Conservation (phyloP, 1,140 invertebrate species). For the Popillia japonica region DNA sequence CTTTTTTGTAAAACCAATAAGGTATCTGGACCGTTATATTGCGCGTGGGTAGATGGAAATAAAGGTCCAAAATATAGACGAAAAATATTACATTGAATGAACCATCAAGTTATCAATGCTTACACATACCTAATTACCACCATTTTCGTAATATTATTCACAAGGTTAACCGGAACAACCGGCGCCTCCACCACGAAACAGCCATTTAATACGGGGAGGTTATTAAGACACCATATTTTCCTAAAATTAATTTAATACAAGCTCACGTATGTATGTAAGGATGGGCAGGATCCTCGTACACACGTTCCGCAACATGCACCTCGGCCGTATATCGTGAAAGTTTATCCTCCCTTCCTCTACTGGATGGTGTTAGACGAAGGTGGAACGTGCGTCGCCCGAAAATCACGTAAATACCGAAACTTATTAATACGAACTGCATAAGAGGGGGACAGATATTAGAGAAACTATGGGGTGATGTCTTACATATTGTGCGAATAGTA, state of each 20-base stretch:
- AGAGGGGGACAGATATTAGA: slow-evolving; percentile 16
- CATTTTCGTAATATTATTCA: slow-evolving; percentile 11
- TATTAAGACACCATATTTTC: slow-evolving; percentile 31
- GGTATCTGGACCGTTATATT: no score
- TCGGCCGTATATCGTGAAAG: slow-evolving; percentile 13
- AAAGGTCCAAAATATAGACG: no score
- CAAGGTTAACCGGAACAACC: slow-evolving; percentile 13
- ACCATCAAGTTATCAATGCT: no score
- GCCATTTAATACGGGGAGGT: background rate
- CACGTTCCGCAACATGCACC: background rate
- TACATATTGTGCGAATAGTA: slow-evolving; percentile 45
- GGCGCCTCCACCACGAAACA: slow-evolving; percentile 7
- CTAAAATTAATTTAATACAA: slow-evolving; percentile 13
- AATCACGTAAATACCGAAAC: slow-evolving; percentile 32
- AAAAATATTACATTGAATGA: no score
- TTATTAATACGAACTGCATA: slow-evolving; percentile 41
- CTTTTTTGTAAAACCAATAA: no score
- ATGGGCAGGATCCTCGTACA: background rate
- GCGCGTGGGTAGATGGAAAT: no score
- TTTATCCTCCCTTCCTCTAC: background rate
- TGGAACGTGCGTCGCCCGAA: background rate
- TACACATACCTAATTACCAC: background rate
- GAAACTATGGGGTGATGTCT: slow-evolving; percentile 35
- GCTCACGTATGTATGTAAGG: background rate
- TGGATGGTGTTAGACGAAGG: background rate